Conservation (phyloP, 2,888 invertebrate genomes). For the Plutella xylostella region DNA sequence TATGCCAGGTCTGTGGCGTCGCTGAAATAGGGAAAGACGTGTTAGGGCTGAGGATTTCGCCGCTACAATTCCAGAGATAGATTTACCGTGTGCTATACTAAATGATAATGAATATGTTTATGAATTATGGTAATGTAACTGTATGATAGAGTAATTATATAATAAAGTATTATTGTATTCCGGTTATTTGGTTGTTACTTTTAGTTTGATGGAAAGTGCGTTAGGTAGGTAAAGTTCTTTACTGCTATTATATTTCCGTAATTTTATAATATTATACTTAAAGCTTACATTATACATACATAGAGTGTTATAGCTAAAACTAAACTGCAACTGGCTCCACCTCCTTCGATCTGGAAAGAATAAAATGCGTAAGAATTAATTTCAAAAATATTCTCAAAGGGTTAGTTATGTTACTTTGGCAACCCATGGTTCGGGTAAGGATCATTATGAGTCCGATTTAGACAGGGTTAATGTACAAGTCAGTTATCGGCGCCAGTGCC, state of each 20-base stretch:
- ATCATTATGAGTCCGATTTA: background rate
- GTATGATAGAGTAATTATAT: no score
- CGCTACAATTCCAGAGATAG: slow-evolving; percentile 60
- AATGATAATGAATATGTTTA: no score
- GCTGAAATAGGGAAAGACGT: slow-evolving; percentile 93
- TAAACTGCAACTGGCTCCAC: background rate
- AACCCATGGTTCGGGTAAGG: background rate
- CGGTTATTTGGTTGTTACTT: no score
- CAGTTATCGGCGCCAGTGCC: background rate
- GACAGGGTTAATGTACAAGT: background rate
- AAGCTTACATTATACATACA: background rate
- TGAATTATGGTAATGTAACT: no score
- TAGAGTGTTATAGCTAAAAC: background rate
- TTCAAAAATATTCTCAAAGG: background rate
- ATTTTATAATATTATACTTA: background rate
- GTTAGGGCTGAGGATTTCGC: slow-evolving; percentile 87
- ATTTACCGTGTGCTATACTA: no score
- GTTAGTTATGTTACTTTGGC: background rate
- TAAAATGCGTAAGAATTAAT: background rate
- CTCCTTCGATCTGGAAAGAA: slow-evolving; percentile 31
- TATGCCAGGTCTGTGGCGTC: slow-evolving; percentile 89
- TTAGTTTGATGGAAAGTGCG: no score
- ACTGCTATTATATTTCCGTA: background rate
- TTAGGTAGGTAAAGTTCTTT: no score
- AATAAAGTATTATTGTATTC: no score